A percentile compares a stretch with the other conserved stretches of the same genome.
These are phyloP conservation scores for Polyploca ridens DNA, from an alignment of 2,888 invertebrate genomes.

Conservation along the genomic window DNA sequence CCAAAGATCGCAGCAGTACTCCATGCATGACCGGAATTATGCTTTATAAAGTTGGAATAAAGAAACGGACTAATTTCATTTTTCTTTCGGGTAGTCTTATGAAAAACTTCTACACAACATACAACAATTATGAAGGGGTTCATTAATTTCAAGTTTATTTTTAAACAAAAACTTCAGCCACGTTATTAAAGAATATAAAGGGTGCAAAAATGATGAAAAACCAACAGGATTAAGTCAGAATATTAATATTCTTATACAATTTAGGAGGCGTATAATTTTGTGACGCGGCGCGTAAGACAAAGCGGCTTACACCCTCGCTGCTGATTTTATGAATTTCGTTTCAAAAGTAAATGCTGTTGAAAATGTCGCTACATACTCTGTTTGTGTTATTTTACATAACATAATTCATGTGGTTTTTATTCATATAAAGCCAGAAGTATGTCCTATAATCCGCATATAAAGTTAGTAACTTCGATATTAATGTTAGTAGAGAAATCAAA, in stretches of 20 bases:
- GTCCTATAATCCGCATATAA: no score
- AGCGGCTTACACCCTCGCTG: conserved; percentile 2
- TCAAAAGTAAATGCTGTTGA: background rate
- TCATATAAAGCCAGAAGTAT: no score
- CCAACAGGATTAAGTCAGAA: background rate
- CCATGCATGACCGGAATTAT: no score
- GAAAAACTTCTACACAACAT: no score
- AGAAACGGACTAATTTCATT: no score
- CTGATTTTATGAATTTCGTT: background rate
- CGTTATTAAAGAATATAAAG: background rate
- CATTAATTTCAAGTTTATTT: background rate
- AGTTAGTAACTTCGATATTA: no score
- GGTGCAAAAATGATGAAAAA: background rate
- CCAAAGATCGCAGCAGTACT: no score
- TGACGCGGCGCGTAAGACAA: background rate
- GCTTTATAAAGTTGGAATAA: no score
- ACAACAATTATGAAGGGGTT: no score
- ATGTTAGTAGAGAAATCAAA: no score
- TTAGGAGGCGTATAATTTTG: background rate
- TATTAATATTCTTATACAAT: background rate
- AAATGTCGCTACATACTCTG: background rate
- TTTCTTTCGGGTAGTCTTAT: no score
- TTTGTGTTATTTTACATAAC: background rate
- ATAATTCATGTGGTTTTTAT: background rate
- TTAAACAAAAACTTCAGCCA: background rate